phyloP scores from a whole-genome alignment of 2,113 vertebrate genomes.

The Mus spicilegus region DNA sequence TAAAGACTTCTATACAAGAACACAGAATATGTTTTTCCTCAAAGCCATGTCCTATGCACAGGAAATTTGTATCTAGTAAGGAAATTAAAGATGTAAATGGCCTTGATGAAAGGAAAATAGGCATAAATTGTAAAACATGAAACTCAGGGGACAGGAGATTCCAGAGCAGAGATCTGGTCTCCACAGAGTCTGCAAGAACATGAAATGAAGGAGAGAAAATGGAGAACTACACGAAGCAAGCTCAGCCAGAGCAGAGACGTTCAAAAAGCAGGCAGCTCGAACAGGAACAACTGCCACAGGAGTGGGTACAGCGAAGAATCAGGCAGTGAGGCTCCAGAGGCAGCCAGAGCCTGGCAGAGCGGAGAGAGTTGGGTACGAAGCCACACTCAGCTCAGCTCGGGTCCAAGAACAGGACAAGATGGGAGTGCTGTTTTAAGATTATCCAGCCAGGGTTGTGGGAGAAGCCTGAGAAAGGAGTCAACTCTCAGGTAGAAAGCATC shows the following conservation, averaged over 20 bases:
- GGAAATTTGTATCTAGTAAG: not conserved
- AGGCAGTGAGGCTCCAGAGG: not conserved
- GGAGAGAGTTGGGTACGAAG: not conserved
- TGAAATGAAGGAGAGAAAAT: accelerated
- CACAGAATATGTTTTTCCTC: not conserved
- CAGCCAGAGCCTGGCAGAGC: not conserved
- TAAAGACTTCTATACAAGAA: constrained; percentile 20
- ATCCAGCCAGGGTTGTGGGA: not conserved
- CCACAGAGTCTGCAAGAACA: not conserved
- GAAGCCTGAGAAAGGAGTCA: no score
- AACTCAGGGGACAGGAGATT: not conserved
- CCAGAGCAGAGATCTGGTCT: not conserved
- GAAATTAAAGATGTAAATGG: not conserved
- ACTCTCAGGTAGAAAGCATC: not conserved
- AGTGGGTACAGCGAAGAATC: accelerated
- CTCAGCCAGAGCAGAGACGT: not conserved
- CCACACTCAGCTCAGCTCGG: not conserved
- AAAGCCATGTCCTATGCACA: not conserved
- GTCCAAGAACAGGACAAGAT: not conserved
- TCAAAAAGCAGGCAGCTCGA: not conserved
- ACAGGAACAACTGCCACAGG: not conserved
- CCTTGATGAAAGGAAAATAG: not conserved
- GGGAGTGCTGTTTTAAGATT: not conserved
- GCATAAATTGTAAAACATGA: not conserved
- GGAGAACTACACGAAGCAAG: not conserved